Evolutionary conservation across 2,113 vertebrate genomes (phyloP), one percentile per base, ranked within the genome.

Genomic region (Leptobrachium leishanense): DNA sequence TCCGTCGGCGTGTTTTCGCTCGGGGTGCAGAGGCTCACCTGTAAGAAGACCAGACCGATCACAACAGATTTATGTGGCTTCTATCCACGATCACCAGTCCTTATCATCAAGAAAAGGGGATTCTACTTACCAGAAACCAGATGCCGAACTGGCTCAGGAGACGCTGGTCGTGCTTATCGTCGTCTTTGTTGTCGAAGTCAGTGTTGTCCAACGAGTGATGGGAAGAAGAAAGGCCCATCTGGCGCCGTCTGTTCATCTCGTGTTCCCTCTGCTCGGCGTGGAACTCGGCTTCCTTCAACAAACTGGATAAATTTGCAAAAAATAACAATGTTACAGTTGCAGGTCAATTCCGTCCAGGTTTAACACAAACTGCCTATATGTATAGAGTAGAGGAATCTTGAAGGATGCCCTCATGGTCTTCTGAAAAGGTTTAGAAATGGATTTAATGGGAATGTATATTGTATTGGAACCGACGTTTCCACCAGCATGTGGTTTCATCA

Each of bases 91-190:
- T 15, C 13, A 59, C 55, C 10, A 59, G 55, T 11, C 55, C 9
- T 39, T 46, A 40, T 5, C 40, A 41, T 10, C 11, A 10, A 9
- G 13, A 55, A 71, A 0, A 72, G 41, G 15, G 20, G 20, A 31
- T 6, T 43, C 68, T 54, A 79, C 90, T 87, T 91, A 98, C 98
- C 93, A 99, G 90, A 87, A 99, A 97, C 98, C 98, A 99, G 86
- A 99, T 99, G 86, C 97, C 98, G 82, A 99, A 99, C 83, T 99
- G 98, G 82, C 98, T 99, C 85, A 99, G 92, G 12, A 99, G 95
- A 2, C 98, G 92, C 83, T 99, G 98, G 88, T 99, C 98, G 0
- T 99, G 96, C 84, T 97, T 98, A 83, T 99, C 97, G 15, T 99
- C 98, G 74, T 99, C 98, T 86, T 99, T 99, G 91, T 98, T 99